These are phyloP conservation scores for Iselma pallidipennis DNA, from an alignment of 2,888 invertebrate genomes.

Conservation along the genomic window DNA sequence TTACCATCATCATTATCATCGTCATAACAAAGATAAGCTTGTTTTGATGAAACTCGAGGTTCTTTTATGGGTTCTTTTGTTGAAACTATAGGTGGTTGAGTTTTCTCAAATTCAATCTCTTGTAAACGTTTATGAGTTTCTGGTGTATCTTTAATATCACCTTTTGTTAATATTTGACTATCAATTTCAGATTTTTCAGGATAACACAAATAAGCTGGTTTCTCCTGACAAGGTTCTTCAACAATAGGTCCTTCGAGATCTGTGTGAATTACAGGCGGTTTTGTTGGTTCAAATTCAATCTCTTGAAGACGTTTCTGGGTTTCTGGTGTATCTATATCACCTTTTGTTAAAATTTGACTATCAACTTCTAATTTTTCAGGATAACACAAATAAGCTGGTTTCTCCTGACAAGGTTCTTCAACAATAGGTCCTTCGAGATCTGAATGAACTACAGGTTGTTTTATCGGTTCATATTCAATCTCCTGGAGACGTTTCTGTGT, in stretches of 20 bases:
- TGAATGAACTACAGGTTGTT: constrained; percentile 5
- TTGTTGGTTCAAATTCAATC: constrained; percentile 33
- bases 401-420: constrained; percentile 40
- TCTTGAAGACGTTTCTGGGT: constrained; percentile 25
- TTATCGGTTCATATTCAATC: constrained; percentile 18
- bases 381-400: constrained; percentile 45
- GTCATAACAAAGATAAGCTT: constrained; percentile 48
- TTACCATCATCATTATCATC: not conserved
- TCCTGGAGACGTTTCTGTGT: constrained; percentile 14
- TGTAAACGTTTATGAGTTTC: constrained; percentile 17
- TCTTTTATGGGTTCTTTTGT: constrained; percentile 37
- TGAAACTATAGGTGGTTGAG: constrained; percentile 13
- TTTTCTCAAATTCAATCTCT: constrained; percentile 24
- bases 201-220: constrained; percentile 13
- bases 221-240: constrained; percentile 20
- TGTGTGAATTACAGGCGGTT: constrained; percentile 22
- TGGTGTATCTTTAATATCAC: constrained; percentile 16
- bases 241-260: constrained; percentile 26
- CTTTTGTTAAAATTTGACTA: constrained; percentile 33
- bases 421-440: constrained; percentile 26
- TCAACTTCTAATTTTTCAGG: constrained; percentile 30
- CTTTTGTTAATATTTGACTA: constrained; percentile 24
- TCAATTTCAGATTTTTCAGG: constrained; percentile 12
- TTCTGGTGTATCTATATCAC: constrained; percentile 1
- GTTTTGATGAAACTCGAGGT: constrained; percentile 35